Evolutionary conservation across 1,140 invertebrate genomes (phyloP).

Genomic region (Lepidurus arcticus): DNA sequence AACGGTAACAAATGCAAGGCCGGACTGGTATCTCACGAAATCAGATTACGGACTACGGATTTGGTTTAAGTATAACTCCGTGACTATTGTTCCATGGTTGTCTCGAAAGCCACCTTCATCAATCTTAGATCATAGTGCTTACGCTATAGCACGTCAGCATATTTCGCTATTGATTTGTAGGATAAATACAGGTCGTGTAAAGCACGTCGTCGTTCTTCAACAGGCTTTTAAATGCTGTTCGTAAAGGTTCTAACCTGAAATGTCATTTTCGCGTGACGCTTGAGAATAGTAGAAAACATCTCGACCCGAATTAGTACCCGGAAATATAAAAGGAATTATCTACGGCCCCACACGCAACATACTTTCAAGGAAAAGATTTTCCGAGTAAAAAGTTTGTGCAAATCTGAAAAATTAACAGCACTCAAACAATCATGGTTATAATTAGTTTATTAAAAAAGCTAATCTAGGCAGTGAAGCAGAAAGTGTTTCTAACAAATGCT

Average conservation of each 20-base stretch:
- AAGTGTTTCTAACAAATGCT: no score
- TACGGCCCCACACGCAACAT: constrained; percentile 36
- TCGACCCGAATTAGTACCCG: background rate
- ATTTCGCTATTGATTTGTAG: constrained; percentile 11
- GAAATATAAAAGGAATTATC: background rate
- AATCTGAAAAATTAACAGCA: constrained; percentile 39
- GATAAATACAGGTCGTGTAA: background rate
- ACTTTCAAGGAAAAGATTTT: constrained; percentile 55
- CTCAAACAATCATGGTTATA: no score
- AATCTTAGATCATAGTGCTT: background rate
- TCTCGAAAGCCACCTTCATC: background rate
- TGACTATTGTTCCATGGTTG: background rate
- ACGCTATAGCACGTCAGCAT: background rate
- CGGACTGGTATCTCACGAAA: background rate
- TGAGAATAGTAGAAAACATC: no score
- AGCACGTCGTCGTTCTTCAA: background rate
- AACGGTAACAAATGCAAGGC: background rate
- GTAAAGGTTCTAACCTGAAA: constrained; percentile 21
- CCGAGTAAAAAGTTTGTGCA: constrained; percentile 65
- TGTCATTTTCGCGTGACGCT: constrained; percentile 20
- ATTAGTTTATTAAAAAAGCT: no score
- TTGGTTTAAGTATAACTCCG: background rate
- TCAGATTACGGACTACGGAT: background rate
- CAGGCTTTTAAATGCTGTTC: background rate
- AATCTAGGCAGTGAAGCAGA: no score